A percentile compares a stretch with the other conserved stretches of the same genome.
Evolutionary conservation across 1,140 invertebrate genomes (phyloP).

Genomic region (Listronotus bonariensis): DNA sequence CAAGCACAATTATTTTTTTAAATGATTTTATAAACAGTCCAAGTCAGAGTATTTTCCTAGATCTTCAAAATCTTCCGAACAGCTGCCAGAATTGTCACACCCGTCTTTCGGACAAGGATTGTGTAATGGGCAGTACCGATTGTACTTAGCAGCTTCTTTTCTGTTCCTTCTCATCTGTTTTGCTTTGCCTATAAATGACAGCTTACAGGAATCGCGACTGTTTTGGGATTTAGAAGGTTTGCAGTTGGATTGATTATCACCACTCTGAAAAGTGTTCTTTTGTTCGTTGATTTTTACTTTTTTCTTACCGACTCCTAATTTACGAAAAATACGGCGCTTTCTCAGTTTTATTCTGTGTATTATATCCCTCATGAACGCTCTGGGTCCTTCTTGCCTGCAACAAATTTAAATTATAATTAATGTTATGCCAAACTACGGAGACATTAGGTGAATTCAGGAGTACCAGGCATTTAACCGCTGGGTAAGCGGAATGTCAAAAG

Average conservation of each 20-base stretch:
- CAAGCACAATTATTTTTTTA: too few relatives aligned
- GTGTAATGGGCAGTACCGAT: slow-evolving; percentile 5
- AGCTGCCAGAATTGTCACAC: background rate
- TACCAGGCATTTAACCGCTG: too few relatives aligned
- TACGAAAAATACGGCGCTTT: slow-evolving; percentile 1
- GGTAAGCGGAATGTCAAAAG: too few relatives aligned
- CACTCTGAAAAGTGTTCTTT: background rate
- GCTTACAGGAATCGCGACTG: background rate
- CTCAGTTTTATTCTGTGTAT: slow-evolving; percentile 8
- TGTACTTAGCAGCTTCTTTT: background rate
- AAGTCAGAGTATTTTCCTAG: slow-evolving; percentile 3
- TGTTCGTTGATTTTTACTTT: slow-evolving; percentile 19
- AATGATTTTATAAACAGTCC: background rate
- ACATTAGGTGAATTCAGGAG: too few relatives aligned
- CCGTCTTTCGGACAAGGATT: background rate
- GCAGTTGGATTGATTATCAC: background rate
- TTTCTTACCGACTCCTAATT: slow-evolving; percentile 6
- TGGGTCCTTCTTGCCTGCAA: slow-evolving; percentile 14
- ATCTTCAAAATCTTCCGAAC: slow-evolving; percentile 8
- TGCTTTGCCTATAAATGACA: background rate
- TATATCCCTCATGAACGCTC: slow-evolving; percentile 16
- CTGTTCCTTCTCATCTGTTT: background rate
- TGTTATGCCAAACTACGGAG: too few relatives aligned
- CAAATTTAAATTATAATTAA: background rate
- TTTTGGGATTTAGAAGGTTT: background rate